Percentiles rank a stretch among this genome's conserved stretches.
Conservation (phyloP, 2,888 invertebrate genomes). For the Arrhopalites spinosus region DNA sequence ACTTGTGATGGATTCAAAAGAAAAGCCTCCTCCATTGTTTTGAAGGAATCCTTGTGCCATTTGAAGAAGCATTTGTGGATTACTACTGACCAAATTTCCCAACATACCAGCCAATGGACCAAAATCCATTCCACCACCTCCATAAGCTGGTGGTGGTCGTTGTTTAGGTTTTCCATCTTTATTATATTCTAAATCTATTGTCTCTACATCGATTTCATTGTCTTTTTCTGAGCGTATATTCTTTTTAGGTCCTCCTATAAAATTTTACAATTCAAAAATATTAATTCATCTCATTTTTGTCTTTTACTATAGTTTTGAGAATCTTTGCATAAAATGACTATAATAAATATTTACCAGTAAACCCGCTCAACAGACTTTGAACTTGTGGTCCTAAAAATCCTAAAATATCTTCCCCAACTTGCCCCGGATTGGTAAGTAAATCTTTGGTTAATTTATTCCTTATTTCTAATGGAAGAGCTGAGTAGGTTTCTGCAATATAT, state of each 20-base stretch:
- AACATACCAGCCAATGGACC: constrained; percentile 46
- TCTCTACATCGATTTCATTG: constrained; percentile 46
- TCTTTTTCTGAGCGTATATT: constrained; percentile 33
- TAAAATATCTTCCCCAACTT: constrained; percentile 47
- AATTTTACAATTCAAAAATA: neutral
- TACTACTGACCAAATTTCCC: constrained; percentile 49
- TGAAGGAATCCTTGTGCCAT: constrained; percentile 46
- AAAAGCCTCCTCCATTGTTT: constrained; percentile 42
- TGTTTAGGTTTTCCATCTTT: constrained; percentile 40
- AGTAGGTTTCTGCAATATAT: constrained; percentile 51
- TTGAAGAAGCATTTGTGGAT: constrained; percentile 53
- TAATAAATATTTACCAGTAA: neutral
- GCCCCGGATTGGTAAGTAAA: constrained; percentile 50
- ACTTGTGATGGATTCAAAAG: constrained; percentile 46
- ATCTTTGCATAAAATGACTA: neutral
- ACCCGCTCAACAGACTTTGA: constrained; percentile 38
- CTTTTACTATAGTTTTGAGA: neutral
- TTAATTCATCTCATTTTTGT: neutral
- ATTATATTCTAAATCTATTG: constrained; percentile 45
- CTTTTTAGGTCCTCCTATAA: neutral
- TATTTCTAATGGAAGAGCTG: constrained; percentile 51
- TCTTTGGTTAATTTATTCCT: constrained; percentile 51
- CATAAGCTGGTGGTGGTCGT: constrained; percentile 20
- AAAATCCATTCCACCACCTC: constrained; percentile 46
- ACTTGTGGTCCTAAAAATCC: constrained; percentile 52